A percentile compares a stretch with the other conserved stretches of the same genome.
Evolutionary conservation across 2,888 invertebrate species (phyloP).

Genomic region (Drosophila multiciliata): DNA sequence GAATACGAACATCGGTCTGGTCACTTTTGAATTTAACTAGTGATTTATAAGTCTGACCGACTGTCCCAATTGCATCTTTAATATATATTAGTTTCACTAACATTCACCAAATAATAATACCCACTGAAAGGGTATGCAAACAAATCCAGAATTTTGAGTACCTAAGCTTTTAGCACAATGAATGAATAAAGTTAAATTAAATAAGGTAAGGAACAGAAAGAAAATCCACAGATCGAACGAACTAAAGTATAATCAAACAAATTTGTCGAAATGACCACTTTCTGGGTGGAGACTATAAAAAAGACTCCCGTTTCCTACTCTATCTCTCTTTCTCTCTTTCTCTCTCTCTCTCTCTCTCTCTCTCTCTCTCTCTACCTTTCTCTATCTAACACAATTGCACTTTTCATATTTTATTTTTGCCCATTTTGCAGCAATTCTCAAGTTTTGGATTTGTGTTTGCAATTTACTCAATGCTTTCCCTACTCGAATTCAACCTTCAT

Average conservation of each 20-base stretch:
- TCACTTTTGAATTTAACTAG: not conserved
- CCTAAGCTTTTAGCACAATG: not conserved
- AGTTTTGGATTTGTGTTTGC: conserved; percentile 48
- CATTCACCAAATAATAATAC: not conserved
- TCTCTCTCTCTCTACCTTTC: not conserved
- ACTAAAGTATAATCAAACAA: not conserved
- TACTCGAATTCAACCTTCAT: conserved; percentile 10
- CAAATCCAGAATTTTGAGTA: too few species aligned
- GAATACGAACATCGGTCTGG: not conserved
- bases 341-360: not conserved
- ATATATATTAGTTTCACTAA: not conserved
- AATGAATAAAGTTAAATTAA: not conserved
- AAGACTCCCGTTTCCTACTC: not conserved
- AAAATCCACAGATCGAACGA: not conserved
- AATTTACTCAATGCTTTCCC: conserved; percentile 53
- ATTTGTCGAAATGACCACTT: not conserved
- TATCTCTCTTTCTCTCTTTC: not conserved
- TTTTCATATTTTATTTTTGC: conserved; percentile 67
- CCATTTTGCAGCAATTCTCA: conserved; percentile 70
- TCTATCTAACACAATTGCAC: conserved; percentile 37
- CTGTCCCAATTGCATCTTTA: too few species aligned
- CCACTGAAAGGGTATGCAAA: not conserved
- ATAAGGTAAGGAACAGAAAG: not conserved
- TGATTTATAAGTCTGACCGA: not conserved
- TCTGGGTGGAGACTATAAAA: not conserved